phyloP scores from a whole-genome alignment of 2,113 vertebrate species.

The Dinomys branickii region DNA sequence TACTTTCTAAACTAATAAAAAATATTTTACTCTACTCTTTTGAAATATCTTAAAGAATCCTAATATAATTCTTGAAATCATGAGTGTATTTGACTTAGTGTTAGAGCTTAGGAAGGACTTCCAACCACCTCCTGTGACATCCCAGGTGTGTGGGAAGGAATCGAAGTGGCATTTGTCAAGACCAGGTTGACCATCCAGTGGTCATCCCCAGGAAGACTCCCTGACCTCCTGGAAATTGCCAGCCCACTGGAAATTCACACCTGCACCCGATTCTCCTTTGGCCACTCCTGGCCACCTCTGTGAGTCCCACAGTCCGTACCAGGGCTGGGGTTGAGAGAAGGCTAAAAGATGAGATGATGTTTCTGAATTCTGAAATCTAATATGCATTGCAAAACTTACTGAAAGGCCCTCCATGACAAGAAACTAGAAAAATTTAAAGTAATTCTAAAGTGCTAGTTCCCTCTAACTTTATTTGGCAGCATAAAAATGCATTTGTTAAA shows the following conservation, averaged over 20 bases:
- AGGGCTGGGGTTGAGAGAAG: background rate
- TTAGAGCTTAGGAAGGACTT: background rate
- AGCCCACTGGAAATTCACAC: rapidly evolving
- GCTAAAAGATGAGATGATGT: background rate
- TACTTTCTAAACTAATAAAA: slow-evolving; percentile 21
- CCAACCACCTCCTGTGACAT: rapidly evolving
- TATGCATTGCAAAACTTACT: background rate
- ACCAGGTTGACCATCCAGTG: no score
- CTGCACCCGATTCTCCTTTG: background rate
- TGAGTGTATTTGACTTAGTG: background rate
- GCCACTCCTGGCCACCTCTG: rapidly evolving
- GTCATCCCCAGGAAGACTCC: background rate
- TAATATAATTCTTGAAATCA: background rate
- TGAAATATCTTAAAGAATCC: background rate
- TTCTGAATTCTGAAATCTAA: slow-evolving; percentile 21
- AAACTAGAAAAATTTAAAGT: background rate
- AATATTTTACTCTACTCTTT: slow-evolving; percentile 8
- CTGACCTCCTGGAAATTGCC: background rate
- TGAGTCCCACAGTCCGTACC: background rate
- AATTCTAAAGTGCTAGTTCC: background rate
- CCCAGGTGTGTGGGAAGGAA: background rate
- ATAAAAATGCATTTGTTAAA: background rate
- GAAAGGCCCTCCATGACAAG: background rate
- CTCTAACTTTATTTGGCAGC: background rate
- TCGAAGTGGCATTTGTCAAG: background rate